Base-by-base conservation (phyloP, 23 tunicate genomes). In the Trididemnum clinides region DNA sequence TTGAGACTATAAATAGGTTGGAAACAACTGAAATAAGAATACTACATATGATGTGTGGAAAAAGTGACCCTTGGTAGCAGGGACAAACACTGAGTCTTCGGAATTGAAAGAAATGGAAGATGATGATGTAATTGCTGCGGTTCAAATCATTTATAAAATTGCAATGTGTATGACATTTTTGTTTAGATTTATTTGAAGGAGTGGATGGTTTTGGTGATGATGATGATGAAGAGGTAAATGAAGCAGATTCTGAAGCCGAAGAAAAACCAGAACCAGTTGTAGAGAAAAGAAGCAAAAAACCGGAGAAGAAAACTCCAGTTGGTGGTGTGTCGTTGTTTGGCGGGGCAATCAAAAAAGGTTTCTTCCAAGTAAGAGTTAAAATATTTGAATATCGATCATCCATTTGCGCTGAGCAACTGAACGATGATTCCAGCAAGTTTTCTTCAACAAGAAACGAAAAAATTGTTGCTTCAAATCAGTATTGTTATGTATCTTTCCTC, bases 311-410 rank as follows among this genome's bases (percentile, higher is more conserved):
- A 50, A 23, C 77, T 38, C 92, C 92, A 0, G 5, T 26, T 59
- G 98, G 98, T 1, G 98, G 98, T 21, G 85, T 93, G 0, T 80
- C 90, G 12, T 19, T 93, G 79, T 93, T 93, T 62, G 92, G 98
- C 26, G 98, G 92, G 26, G 98, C 92, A 6, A 88, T 93, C 33
- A 84, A 70, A 21, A 93, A 93, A 71, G 90, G 91, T 1, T 87
- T 93, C 38, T 87, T 93, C 51, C 76, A 88, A 19, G 92, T 88
- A 26, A 82, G 83, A 21, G n/a, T n/a, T n/a, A n/a, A n/a, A n/a
- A n/a, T n/a, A n/a, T n/a, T n/a, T n/a, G 22, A 12, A 63, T 15
- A n/a, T 12, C 23, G 27, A n/a, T 63, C n/a, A n/a, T n/a, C n/a
- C n/a, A n/a, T n/a, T n/a, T n/a, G n/a, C n/a, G n/a, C n/a, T n/a